Evolutionary conservation across 37 sponge, comb jelly and placozoan species (phyloP).

Genomic region (Petrosia ficiformis): DNA sequence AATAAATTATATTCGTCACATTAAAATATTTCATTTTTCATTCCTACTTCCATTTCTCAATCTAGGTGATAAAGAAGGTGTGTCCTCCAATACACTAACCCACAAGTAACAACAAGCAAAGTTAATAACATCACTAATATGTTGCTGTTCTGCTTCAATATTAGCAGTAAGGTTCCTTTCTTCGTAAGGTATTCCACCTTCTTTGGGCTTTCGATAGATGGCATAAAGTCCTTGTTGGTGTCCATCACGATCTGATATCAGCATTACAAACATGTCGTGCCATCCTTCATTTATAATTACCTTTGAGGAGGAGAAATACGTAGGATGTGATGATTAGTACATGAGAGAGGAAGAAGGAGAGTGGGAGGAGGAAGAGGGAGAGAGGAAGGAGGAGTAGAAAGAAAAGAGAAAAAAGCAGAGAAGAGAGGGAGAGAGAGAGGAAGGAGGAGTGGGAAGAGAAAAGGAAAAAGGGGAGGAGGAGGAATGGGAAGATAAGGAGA

Average conservation of each 20-base stretch:
- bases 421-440: neutral
- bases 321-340: neutral
- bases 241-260: neutral
- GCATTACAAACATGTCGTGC: conserved; percentile 71
- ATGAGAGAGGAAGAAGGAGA: neutral
- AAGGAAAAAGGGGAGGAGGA: too few relatives aligned
- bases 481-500: too few relatives aligned
- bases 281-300: conserved; percentile 71
- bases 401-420: neutral
- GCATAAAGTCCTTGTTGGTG: conserved; percentile 23
- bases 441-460: too few relatives aligned
- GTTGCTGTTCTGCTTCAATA: conserved; percentile 55
- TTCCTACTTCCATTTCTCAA: neutral
- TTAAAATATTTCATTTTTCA: neutral
- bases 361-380: too few relatives aligned
- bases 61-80: neutral
- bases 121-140: conserved; percentile 69
- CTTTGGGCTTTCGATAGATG: conserved; percentile 68
- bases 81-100: conserved; percentile 49
- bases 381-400: neutral
- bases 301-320: conserved; percentile 17
- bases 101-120: conserved; percentile 70
- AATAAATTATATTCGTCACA: neutral
- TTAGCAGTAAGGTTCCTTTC: conserved; percentile 48
- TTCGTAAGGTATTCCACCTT: conserved; percentile 35